A percentile compares a stretch with the other conserved stretches of the same genome.
Evolutionary conservation across 2,797 vertebrate species (phyloP).

Genomic region (Taeniopygia guttata): DNA sequence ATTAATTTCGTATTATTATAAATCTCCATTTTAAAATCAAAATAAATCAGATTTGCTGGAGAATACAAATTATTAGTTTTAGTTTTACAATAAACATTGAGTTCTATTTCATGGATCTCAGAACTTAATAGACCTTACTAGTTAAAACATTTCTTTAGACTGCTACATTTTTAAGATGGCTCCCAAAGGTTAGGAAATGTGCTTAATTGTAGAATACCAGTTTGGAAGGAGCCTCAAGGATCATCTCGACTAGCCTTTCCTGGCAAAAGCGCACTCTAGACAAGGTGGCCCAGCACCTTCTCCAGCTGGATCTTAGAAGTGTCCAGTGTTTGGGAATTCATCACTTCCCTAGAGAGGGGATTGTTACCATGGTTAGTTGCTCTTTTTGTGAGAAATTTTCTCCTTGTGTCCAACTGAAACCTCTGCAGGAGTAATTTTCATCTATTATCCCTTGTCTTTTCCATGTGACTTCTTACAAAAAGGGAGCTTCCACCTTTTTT

Average conservation of each 20-base stretch:
- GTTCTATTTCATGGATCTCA: neutral
- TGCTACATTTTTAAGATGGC: neutral
- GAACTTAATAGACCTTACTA: neutral
- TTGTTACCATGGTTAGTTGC: neutral
- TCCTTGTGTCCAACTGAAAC: neutral
- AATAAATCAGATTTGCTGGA: neutral
- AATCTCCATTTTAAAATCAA: neutral
- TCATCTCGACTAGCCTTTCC: neutral
- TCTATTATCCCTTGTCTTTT: neutral
- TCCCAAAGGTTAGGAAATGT: neutral
- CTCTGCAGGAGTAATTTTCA: neutral
- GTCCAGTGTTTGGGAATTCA: neutral
- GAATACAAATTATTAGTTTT: neutral
- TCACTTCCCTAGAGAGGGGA: neutral
- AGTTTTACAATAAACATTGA: neutral
- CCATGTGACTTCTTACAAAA: neutral
- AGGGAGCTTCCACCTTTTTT: neutral
- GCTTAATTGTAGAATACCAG: neutral
- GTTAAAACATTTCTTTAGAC: neutral
- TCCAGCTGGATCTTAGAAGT: neutral
- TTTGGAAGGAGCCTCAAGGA: neutral
- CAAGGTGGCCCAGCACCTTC: neutral
- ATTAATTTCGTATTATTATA: neutral
- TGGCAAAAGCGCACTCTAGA: neutral
- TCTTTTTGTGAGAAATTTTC: neutral